These are phyloP conservation scores for Melinaea marsaeus DNA, from an alignment of 2,888 invertebrate genomes.

Conservation along the genomic window DNA sequence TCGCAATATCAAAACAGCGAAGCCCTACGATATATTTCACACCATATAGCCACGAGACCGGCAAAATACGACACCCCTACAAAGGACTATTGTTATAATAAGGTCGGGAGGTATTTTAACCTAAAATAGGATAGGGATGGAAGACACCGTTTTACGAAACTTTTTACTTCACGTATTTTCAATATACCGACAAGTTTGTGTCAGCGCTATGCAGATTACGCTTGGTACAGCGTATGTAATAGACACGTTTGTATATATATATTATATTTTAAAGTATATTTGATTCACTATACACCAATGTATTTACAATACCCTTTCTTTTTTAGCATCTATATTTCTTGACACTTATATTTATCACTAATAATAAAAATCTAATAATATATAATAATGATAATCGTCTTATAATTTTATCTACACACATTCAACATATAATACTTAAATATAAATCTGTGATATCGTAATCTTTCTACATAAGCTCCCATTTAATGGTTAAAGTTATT, in stretches of 20 bases:
- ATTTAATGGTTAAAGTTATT: slow-evolving; percentile 16
- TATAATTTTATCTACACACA: too few species aligned
- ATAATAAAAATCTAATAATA: too few species aligned
- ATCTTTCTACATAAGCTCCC: slow-evolving; percentile 2
- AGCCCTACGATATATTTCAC: background rate
- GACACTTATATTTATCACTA: too few species aligned
- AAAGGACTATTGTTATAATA: slow-evolving; percentile 19
- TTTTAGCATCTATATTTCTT: background rate
- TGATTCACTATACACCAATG: too few species aligned
- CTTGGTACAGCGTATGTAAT: background rate
- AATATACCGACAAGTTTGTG: slow-evolving; percentile 4
- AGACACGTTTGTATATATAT: background rate
- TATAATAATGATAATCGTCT: too few species aligned
- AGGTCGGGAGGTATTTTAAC: slow-evolving; percentile 27
- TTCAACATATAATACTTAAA: background rate
- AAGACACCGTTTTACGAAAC: slow-evolving; percentile 17
- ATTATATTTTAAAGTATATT: background rate
- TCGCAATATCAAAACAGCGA: too few species aligned
- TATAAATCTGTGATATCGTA: background rate
- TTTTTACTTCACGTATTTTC: slow-evolving; percentile 18
- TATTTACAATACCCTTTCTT: background rate
- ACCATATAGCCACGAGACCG: background rate
- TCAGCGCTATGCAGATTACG: background rate
- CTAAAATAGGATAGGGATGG: slow-evolving; percentile 21
- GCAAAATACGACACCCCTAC: slow-evolving; percentile 7